Evolutionary conservation across 1,140 invertebrate species (phyloP).

Genomic region (Drosophila subobscura): DNA sequence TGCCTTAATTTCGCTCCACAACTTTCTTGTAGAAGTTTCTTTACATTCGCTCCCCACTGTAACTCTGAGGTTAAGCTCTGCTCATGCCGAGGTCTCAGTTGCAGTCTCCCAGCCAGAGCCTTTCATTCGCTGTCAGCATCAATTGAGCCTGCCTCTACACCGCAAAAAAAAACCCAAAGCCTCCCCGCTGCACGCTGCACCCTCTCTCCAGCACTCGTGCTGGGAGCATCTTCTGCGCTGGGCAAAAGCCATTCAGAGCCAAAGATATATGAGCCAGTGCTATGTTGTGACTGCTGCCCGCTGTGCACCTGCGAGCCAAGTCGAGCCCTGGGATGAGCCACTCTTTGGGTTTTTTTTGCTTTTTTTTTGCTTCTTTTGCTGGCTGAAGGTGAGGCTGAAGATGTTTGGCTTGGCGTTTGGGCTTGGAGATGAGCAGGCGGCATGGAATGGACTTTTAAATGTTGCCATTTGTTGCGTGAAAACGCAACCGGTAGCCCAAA

Average conservation of each 20-base stretch:
- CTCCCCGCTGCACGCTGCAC: not conserved
- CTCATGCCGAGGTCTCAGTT: conserved; percentile 35
- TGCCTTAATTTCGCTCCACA: no score
- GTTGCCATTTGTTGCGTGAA: conserved; percentile 77
- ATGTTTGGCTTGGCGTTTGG: no score
- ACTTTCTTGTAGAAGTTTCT: no score
- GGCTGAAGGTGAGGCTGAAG: conserved; percentile 23
- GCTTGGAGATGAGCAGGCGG: conserved; percentile 54
- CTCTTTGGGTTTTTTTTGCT: not conserved
- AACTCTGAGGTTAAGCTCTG: conserved; percentile 9
- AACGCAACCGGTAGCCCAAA: conserved; percentile 70
- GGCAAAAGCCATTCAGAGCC: conserved; percentile 38
- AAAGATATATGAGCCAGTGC: conserved; percentile 77
- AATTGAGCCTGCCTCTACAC: conserved; percentile 69
- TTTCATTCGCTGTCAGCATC: conserved; percentile 82
- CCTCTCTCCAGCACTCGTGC: not conserved
- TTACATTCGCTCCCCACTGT: conserved; percentile 16
- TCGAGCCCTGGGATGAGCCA: conserved; percentile 28
- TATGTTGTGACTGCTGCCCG: conserved; percentile 79
- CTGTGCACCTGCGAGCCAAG: conserved; percentile 71
- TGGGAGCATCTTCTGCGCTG: not conserved
- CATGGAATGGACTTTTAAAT: conserved; percentile 79
- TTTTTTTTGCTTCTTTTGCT: no score
- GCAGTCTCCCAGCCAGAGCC: conserved; percentile 52
- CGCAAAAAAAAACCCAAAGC: conserved; percentile 13